Conservation (phyloP, 2,113 vertebrate species). For the Callithrix jacchus region DNA sequence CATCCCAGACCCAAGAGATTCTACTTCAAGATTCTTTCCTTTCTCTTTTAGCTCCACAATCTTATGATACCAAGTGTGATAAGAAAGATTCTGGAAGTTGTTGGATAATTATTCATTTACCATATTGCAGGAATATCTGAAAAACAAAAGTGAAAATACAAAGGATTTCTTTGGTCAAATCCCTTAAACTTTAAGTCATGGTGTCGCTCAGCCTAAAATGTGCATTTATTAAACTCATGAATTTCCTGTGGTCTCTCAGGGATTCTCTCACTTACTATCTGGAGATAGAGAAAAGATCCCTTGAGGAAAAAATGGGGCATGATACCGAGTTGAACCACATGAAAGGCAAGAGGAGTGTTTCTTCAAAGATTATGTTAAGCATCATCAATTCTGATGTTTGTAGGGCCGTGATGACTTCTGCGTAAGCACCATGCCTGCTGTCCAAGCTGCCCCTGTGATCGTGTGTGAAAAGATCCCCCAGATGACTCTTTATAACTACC, state of each 20-base stretch:
- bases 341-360: background rate
- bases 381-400: slow-evolving; percentile 61
- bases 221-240: accelerated
- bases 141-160: background rate
- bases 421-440: slow-evolving; percentile 60
- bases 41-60: background rate
- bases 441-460: slow-evolving; percentile 64
- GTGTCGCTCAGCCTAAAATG: too few relatives aligned
- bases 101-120: background rate
- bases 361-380: slow-evolving; percentile 34
- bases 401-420: slow-evolving; percentile 66
- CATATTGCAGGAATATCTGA: background rate
- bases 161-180: background rate
- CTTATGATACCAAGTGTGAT: background rate
- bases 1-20: background rate
- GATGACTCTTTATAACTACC: slow-evolving; percentile 70
- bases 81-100: background rate
- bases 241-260: too few relatives aligned
- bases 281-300: background rate
- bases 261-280: background rate
- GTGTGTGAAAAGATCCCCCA: slow-evolving; percentile 69
- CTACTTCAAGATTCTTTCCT: background rate
- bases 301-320: accelerated
- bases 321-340: slow-evolving; percentile 15
- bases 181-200: background rate